Evolutionary conservation across 1,140 invertebrate species (phyloP), one percentile per base, ranked within the genome.

Genomic region (Drosophila novamexicana): DNA sequence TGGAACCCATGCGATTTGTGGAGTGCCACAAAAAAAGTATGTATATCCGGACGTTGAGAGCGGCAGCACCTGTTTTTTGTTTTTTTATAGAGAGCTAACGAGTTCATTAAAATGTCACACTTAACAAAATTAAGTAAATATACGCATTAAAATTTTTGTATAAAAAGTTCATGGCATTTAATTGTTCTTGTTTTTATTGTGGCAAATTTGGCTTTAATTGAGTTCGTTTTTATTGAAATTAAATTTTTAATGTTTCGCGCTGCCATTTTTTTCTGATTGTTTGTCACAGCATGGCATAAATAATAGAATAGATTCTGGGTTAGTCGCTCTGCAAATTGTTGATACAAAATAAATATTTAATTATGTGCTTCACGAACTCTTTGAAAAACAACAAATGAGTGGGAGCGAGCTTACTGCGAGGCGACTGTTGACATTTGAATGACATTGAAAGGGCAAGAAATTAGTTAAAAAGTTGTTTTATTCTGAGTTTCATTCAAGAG

Each of bases 171-270:
- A 66, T 12, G 9, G 54, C 16, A 53, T 37, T 14, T 44, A 42
- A 16, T 29, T 58, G 52, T 67, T 84, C 56, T 63, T 39, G n/a
- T 29, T 29, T 29, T 47, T 39, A 49, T 65, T 67, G 53, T 47
- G 47, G 44, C 42, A 71, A 71, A 81, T 75, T 68, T 71, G 36
- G 45, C 63, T 74, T 77, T 80, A 86, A 89, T 88, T 88, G 69
- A 83, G 75, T 83, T 86, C 72, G 37, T 53, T 67, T 81, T 86
- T 86, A 82, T 73, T 79, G 64, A 77, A 83, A 79, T 77, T 88
- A 62, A 54, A 88, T 77, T 89, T 89, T 89, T 77, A 80, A 88
- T 89, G 42, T n/a, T 39, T 5, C 53, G 42, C 22, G 29, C 62
- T 68, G 8, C 1, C 16, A n/a, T 53, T 57, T 57, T 37, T 54